These are phyloP conservation scores for Tamias sibiricus DNA, from an alignment of 2,113 vertebrate species.

Conservation along the genomic window DNA sequence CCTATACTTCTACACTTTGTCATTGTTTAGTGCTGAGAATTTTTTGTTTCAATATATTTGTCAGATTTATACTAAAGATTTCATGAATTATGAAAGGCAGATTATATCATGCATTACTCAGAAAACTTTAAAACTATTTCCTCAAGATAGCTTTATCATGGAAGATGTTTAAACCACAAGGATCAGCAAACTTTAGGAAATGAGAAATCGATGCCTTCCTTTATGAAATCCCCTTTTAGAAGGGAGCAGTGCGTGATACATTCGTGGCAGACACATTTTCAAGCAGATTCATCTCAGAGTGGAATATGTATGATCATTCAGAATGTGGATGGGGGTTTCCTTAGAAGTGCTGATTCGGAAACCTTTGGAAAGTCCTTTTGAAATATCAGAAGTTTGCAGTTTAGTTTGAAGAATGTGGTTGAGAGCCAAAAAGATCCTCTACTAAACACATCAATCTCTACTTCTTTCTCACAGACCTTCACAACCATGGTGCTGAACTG, in stretches of 20 bases:
- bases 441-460: background rate
- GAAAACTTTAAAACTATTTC: constrained; percentile 6
- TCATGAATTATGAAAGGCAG: background rate
- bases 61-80: background rate
- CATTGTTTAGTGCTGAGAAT: background rate
- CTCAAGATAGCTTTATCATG: background rate
- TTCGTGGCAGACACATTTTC: background rate
- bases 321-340: background rate
- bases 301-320: background rate
- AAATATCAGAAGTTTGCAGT: background rate
- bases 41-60: constrained; percentile 38
- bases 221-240: background rate
- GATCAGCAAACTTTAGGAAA: background rate
- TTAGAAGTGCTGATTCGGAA: constrained; percentile 1
- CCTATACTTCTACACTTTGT: background rate
- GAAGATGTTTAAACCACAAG: background rate
- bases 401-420: background rate
- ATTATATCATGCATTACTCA: background rate
- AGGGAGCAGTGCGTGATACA: fast-evolving
- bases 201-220: background rate
- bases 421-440: background rate
- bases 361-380: background rate
- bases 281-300: background rate
- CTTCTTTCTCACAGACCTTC: background rate
- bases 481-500: background rate